These are phyloP conservation scores for Thomomys bottae DNA, from an alignment of 2,113 vertebrate genomes.

Conservation along the genomic window DNA sequence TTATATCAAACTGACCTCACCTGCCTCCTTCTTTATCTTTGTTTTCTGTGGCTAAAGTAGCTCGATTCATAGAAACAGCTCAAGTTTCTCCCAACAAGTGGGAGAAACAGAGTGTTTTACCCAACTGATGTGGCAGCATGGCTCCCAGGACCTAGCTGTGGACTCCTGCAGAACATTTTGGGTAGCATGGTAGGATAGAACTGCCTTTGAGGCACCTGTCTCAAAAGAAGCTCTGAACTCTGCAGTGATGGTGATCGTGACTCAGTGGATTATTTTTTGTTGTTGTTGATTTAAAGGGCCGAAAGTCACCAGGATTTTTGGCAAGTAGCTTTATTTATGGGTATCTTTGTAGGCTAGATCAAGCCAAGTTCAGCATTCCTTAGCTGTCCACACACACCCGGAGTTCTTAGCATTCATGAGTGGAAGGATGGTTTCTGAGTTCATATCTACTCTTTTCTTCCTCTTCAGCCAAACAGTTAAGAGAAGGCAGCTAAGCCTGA, in stretches of 20 bases:
- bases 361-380: not conserved
- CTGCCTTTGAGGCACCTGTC: not conserved
- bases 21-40: slow-evolving; percentile 29
- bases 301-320: not conserved
- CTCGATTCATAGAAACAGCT: not conserved
- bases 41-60: not conserved
- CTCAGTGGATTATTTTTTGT: not conserved
- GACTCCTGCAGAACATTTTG: not conserved
- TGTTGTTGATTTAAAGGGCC: slow-evolving; percentile 22
- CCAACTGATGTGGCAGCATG: not conserved
- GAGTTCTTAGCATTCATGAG: slow-evolving; percentile 31
- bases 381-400: not conserved
- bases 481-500: slow-evolving; percentile 31
- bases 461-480: not conserved
- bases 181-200: not conserved
- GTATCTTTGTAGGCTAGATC: not conserved
- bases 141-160: not conserved
- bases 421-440: slow-evolving; percentile 25
- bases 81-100: not conserved
- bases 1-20: slow-evolving; percentile 5
- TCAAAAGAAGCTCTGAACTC: slow-evolving; percentile 18
- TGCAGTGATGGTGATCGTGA: not conserved
- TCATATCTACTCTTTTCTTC: not conserved
- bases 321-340: slow-evolving; percentile 4
- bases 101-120: not conserved